These are phyloP conservation scores for Drosophila mimetica DNA, from an alignment of 2,888 invertebrate genomes.

Conservation along the genomic window DNA sequence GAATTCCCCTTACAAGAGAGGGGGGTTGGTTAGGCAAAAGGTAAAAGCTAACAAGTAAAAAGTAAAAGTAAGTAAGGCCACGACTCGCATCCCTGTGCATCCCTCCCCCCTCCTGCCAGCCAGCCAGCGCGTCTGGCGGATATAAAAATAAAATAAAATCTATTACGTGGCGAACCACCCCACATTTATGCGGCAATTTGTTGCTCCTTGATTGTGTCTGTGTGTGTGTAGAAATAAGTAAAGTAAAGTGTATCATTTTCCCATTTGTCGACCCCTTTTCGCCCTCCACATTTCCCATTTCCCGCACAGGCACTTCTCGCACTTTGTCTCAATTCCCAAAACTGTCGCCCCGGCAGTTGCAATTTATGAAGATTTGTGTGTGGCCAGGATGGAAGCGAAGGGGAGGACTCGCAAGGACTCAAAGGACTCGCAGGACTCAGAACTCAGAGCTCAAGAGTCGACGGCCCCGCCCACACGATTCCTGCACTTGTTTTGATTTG, in stretches of 20 bases:
- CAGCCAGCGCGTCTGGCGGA: slow-evolving; percentile 42
- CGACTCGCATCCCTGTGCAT: too few species aligned
- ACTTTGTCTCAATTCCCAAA: slow-evolving; percentile 79
- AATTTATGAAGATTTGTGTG: slow-evolving; percentile 82
- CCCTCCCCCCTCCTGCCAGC: too few species aligned
- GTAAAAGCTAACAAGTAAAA: slow-evolving; percentile 70
- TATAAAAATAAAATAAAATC: slow-evolving; percentile 83
- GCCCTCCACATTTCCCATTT: slow-evolving; percentile 24
- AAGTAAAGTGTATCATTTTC: slow-evolving; percentile 84
- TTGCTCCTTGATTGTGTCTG: slow-evolving; percentile 81
- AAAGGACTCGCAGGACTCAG: not conserved
- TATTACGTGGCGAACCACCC: slow-evolving; percentile 85
- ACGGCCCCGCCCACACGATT: slow-evolving; percentile 53
- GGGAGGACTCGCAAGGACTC: not conserved
- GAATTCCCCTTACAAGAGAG: slow-evolving; percentile 47
- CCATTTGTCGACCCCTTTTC: slow-evolving; percentile 68
- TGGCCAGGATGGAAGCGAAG: slow-evolving; percentile 30
- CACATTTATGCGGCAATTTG: slow-evolving; percentile 84
- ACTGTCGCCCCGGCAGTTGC: slow-evolving; percentile 58
- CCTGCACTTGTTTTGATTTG: slow-evolving; percentile 83
- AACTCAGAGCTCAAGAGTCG: not conserved
- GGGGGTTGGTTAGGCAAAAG: slow-evolving; percentile 13
- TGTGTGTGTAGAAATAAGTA: slow-evolving; percentile 65
- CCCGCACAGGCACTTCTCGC: slow-evolving; percentile 56
- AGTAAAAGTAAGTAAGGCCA: slow-evolving; percentile 71